Evolutionary conservation across 2,888 invertebrate genomes (phyloP).

Genomic region (Euproctis similis): DNA sequence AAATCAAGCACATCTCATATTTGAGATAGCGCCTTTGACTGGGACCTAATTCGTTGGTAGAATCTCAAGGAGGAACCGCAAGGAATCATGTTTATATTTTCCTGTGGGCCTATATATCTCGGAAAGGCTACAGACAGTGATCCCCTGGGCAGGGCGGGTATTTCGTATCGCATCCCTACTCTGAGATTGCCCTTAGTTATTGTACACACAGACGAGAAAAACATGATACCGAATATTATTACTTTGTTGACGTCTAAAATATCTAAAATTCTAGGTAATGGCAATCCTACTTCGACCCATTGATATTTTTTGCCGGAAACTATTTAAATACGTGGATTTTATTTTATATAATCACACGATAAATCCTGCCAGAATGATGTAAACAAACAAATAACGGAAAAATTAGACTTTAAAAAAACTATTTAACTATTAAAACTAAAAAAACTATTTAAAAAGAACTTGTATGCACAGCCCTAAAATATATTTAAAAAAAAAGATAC

Average conservation of each 20-base stretch:
- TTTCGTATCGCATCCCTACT: conserved; percentile 45
- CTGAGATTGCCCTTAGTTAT: conserved; percentile 39
- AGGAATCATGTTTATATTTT: conserved; percentile 39
- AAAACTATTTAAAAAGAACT: too few relatives aligned
- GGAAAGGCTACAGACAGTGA: conserved; percentile 25
- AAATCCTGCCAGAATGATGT: too few relatives aligned
- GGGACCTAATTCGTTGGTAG: conserved; percentile 23
- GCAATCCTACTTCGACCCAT: too few relatives aligned
- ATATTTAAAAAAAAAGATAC: too few relatives aligned
- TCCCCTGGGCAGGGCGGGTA: conserved; percentile 38
- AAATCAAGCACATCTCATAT: conserved; percentile 15
- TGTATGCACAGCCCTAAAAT: not conserved
- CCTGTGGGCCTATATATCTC: conserved; percentile 35
- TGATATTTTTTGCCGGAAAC: too few relatives aligned
- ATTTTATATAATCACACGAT: too few relatives aligned
- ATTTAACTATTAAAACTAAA: too few relatives aligned
- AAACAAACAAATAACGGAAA: too few relatives aligned
- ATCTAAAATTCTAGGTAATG: too few relatives aligned
- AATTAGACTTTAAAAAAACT: too few relatives aligned
- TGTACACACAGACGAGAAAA: conserved; percentile 13
- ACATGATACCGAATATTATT: conserved; percentile 3
- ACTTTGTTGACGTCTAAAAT: too few relatives aligned
- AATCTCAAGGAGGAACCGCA: conserved; percentile 24
- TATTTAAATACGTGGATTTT: too few relatives aligned
- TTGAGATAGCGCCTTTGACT: conserved; percentile 14